phyloP scores from a whole-genome alignment of 92 coral and sea anemone species.

The Epizoanthus stellaris region DNA sequence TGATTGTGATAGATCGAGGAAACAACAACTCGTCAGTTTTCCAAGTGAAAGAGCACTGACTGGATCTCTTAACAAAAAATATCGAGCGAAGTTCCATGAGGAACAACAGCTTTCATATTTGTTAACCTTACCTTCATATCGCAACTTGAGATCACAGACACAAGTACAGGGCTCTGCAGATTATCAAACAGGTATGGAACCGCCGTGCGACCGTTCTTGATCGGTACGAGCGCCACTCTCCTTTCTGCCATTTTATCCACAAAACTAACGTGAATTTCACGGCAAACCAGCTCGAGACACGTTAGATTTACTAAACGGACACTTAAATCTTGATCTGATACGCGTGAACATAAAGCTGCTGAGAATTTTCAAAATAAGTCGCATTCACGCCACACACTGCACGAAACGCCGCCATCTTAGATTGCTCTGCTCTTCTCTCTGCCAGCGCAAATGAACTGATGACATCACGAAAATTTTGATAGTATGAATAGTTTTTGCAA shows the following conservation, averaged over 20 bases:
- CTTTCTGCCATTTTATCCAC: conserved; percentile 29
- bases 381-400: background rate
- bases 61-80: background rate
- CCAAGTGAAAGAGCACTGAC: background rate
- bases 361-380: background rate
- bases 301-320: background rate
- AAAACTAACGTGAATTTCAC: conserved; percentile 58
- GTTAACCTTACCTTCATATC: conserved; percentile 43
- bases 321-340: conserved; percentile 28
- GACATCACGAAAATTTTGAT: conserved; percentile 31
- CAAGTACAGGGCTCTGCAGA: conserved; percentile 38
- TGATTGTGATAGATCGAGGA: background rate
- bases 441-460: conserved; percentile 18
- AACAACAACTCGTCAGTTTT: background rate
- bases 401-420: conserved; percentile 13
- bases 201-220: background rate
- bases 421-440: background rate
- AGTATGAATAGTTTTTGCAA: background rate
- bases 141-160: conserved; percentile 55
- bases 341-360: conserved; percentile 45
- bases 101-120: background rate
- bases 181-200: conserved; percentile 26
- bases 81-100: background rate
- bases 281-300: conserved; percentile 52
- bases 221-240: no score